A percentile compares a stretch with the other conserved stretches of the same genome.
phyloP scores from a whole-genome alignment of 1,140 invertebrate genomes.

The Hylaeus anthracinus region DNA sequence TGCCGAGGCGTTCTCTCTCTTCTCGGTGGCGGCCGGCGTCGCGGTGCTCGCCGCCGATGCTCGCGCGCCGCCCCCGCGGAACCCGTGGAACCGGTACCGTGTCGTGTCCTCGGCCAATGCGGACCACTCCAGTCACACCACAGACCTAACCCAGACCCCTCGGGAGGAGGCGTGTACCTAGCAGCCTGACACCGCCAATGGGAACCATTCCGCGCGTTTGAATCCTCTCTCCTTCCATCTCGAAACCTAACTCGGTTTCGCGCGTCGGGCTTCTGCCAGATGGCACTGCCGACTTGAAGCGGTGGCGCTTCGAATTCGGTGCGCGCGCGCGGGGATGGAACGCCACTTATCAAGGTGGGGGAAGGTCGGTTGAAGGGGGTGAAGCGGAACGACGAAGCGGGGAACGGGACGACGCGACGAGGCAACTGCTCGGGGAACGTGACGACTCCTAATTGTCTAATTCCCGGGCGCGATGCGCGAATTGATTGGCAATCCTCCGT shows the following conservation, averaged over 20 bases:
- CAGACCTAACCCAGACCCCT: conserved; percentile 56
- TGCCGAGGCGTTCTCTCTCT: conserved; percentile 52
- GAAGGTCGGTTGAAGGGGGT: conserved; percentile 33
- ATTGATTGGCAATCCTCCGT: conserved; percentile 77
- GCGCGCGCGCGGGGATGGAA: conserved; percentile 18
- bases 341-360: not conserved
- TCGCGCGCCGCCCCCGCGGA: conserved; percentile 73
- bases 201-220: conserved; percentile 6
- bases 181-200: conserved; percentile 56
- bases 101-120: conserved; percentile 66
- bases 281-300: conserved; percentile 36
- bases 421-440: conserved; percentile 73
- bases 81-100: conserved; percentile 70
- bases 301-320: not conserved
- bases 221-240: not conserved
- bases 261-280: conserved; percentile 35
- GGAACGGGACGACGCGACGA: conserved; percentile 36
- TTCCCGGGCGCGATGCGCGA: conserved; percentile 77
- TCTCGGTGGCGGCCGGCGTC: conserved; percentile 49
- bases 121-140: conserved; percentile 43
- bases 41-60: conserved; percentile 53
- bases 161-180: conserved; percentile 59
- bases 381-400: conserved; percentile 45
- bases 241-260: not conserved
- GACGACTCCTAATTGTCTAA: conserved; percentile 82